Base-by-base conservation (phyloP, 2,888 invertebrate genomes). In the Catonia carolina region DNA sequence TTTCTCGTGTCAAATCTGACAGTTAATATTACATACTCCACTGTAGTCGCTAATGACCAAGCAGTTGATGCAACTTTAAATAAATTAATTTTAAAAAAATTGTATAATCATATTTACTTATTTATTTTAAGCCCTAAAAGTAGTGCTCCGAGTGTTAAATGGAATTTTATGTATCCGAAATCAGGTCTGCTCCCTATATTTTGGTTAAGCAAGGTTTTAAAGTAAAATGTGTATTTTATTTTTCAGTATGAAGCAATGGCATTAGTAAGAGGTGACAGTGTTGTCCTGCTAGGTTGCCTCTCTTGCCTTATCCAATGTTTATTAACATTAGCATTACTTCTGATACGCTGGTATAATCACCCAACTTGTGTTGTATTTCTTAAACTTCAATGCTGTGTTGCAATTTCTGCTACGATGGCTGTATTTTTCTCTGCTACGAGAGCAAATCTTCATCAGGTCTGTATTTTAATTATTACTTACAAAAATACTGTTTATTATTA, bases 321-420 rank as follows among this genome's bases (percentile, higher is more conserved):
- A 1, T 62, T 78, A 18, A 72, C 78, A 2, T 72, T 75, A 12
- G 64, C 76, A 41, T 71, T 79, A 55, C 70, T 79, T 39, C 69
- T 74, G 7, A 71, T 74, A 7, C 75, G 76, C 62, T 77, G 78
- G 75, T 71, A 75, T 64, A 71, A 73, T 48, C 73, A 74, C 62
- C 73, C 74, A 37, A 77, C 76, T 58, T 82, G 81, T 68, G 71
- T 83, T 36, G 78, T 81, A 61, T 82, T 82, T 70, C 73, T 85
- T 49, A 84, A 85, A 71, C 74, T 84, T 64, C 85, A 85, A 68
- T 84, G 83, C 67, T 83, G 83, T 66, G 76, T 81, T 1, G 81
- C 85, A 12, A 74, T 86, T 55, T 80, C 84, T 36, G 84, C 85
- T 67, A 81, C 84, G 49, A 87, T 86, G 80, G 77, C 82, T 4